A percentile compares a stretch with the other conserved stretches of the same genome.
phyloP scores from a whole-genome alignment of 2,797 vertebrate genomes.

The Gobio occitaniae region DNA sequence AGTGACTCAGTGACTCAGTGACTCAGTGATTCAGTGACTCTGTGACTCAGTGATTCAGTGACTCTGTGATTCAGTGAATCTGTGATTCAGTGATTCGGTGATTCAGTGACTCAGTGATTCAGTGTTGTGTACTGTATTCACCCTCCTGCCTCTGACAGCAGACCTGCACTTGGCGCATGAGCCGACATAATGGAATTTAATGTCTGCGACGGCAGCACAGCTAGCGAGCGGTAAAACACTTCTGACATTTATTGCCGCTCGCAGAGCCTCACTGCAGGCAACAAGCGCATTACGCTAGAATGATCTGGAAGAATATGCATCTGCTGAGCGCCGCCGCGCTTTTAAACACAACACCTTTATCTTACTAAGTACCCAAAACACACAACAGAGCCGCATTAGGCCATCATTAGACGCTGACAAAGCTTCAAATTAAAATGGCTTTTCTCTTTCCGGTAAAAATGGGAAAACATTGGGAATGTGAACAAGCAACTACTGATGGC shows the following conservation, averaged over 20 bases:
- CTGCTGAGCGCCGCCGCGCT: neutral
- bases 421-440: neutral
- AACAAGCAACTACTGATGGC: neutral
- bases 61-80: neutral
- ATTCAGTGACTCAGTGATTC: neutral
- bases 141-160: neutral
- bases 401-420: constrained; percentile 4
- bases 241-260: constrained; percentile 38
- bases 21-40: neutral
- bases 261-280: constrained; percentile 8
- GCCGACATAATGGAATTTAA: constrained; percentile 32
- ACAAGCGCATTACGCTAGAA: constrained; percentile 10
- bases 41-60: neutral
- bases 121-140: neutral
- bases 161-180: neutral
- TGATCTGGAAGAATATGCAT: constrained; percentile 17
- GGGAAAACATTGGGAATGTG: neutral
- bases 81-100: neutral
- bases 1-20: neutral
- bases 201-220: constrained; percentile 3
- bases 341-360: constrained; percentile 45
- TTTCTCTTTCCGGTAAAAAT: neutral
- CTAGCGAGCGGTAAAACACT: constrained; percentile 46
- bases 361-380: constrained; percentile 2
- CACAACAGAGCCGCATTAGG: neutral